These are phyloP conservation scores for Neomorphus geoffroyi DNA, from an alignment of 2,797 vertebrate species.

Conservation along the genomic window DNA sequence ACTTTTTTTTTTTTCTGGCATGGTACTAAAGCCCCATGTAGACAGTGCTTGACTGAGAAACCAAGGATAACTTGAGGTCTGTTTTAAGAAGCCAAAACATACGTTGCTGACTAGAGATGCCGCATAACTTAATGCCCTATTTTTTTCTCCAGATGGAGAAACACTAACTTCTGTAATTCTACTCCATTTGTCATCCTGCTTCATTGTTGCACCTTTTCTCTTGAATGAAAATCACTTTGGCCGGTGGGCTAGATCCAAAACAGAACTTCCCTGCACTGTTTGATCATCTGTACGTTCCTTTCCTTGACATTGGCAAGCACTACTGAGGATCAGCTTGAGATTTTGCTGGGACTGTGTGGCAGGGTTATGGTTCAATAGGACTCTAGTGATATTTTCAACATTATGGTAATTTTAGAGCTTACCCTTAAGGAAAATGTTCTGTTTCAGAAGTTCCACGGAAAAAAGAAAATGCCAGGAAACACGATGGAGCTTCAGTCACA, in stretches of 20 bases:
- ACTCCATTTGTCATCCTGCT: conserved; percentile 22
- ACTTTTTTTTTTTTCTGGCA: background rate
- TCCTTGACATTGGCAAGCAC: background rate
- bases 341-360: background rate
- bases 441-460: conserved; percentile 24
- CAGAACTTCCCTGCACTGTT: conserved; percentile 5
- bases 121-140: conserved; percentile 39
- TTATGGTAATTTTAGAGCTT: conserved; percentile 9
- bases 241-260: conserved; percentile 19
- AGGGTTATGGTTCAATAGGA: background rate
- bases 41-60: conserved; percentile 72
- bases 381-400: background rate
- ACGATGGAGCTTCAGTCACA: background rate
- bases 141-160: conserved; percentile 48
- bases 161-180: conserved; percentile 42
- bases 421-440: background rate
- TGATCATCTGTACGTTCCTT: background rate
- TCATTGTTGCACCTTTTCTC: conserved; percentile 51
- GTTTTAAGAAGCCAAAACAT: conserved; percentile 73
- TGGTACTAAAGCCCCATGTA: conserved; percentile 50
- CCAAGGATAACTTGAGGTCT: conserved; percentile 73
- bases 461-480: conserved; percentile 28
- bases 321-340: conserved; percentile 28
- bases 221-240: background rate
- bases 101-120: conserved; percentile 65